A percentile compares a stretch with the other conserved stretches of the same genome.
Conservation (phyloP, 2,888 invertebrate species). For the Lampropteryx suffumata region DNA sequence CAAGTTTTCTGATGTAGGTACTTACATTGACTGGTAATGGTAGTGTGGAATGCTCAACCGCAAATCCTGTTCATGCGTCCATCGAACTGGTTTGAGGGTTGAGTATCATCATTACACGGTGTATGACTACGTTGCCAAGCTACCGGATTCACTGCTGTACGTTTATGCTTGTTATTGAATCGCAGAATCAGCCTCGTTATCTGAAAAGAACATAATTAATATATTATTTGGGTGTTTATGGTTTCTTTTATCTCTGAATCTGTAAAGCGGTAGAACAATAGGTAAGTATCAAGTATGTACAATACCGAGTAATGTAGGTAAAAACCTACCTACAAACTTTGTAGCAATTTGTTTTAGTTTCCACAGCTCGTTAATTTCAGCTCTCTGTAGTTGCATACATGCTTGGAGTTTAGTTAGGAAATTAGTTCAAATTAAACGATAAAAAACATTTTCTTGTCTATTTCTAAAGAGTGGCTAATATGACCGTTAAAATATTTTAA, state of each 20-base stretch:
- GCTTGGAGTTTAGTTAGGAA: conserved; percentile 27
- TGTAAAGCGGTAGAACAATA: no score
- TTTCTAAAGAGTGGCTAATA: no score
- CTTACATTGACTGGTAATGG: conserved; percentile 55
- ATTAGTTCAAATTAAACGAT: conserved; percentile 21
- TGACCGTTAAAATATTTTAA: no score
- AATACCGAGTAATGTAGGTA: background rate
- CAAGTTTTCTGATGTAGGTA: conserved; percentile 15
- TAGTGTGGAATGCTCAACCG: conserved; percentile 56
- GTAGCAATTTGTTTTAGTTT: conserved; percentile 39
- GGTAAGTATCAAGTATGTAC: no score
- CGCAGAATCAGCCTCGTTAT: background rate
- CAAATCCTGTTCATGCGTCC: conserved; percentile 65
- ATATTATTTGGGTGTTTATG: no score
- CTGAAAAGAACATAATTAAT: background rate
- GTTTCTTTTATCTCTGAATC: no score
- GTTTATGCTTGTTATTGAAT: conserved; percentile 5
- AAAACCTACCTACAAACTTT: conserved; percentile 10
- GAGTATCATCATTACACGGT: conserved; percentile 53
- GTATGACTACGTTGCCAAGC: conserved; percentile 41
- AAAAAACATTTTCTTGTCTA: no score
- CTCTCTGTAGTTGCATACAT: conserved; percentile 25
- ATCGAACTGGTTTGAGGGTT: conserved; percentile 58
- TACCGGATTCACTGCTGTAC: conserved; percentile 31
- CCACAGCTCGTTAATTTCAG: conserved; percentile 26